Evolutionary conservation across 2,113 vertebrate species (phyloP), one percentile per base, ranked within the genome.

Genomic region (Siniperca chuatsi): DNA sequence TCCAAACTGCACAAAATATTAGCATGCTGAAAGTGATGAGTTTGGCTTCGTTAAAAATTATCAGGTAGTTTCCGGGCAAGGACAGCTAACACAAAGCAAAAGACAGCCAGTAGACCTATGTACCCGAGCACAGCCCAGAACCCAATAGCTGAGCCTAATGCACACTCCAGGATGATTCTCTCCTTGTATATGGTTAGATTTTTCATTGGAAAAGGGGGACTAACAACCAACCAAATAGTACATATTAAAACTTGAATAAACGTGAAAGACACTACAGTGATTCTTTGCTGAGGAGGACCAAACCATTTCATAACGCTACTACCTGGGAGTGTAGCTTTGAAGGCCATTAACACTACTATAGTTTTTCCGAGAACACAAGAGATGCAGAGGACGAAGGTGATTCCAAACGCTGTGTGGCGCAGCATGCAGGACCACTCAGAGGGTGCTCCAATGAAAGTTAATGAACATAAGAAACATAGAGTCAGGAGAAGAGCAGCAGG

Each of bases 71-170:
- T 87, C 1, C 85, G 57, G 25, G 76, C 85, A 1, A 83, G 35
- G 16, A 79, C 60, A 8, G 86, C 81, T 9, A 87, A 52, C 13
- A 70, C 42, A 69, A 85, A 85, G 29, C 77, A 86, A 77, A 94
- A 84, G 5, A 87, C 1, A 44, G 94, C 87, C 21, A 95, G 84
- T 0, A 95, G 77, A 37, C 94, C 94, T 3, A 94, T 91, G 76
- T 95, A 95, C 10, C 94, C 93, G 0, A 95, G 75, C 8, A 95
- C 92, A 75, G 83, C 90, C 92, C 92, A 94, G 89, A 95, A 95
- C 1, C 93, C 94, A n/a, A 92, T 1, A 13, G 71, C 25, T 69
- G 95, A 94, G 0, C 93, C 95, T 10, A 95, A 68, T 23, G 90
- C 83, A 90, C 94, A 95, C 82, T 95, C 94, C 42, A 94, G 50